These are phyloP conservation scores for Oryctolagus cuniculus DNA, from an alignment of 2,113 vertebrate species.

Conservation along the genomic window mOryCun1.1 NC_091436.1:62934501-62935000, in stretches of 20 bases:
- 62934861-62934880: constrained; percentile 69
- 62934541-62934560: background rate
- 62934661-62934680: background rate
- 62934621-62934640: constrained; percentile 38
- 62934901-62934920: constrained; percentile 62
- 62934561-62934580: constrained; percentile 5
- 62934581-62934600: background rate
- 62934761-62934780: constrained; percentile 33
- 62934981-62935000: constrained; percentile 71
- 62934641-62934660: constrained; percentile 13
- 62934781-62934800: constrained; percentile 57
- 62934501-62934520: constrained; percentile 20
- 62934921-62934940: constrained; percentile 64
- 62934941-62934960: constrained; percentile 67
- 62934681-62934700: background rate
- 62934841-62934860: constrained; percentile 80
- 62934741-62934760: constrained; percentile 26
- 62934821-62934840: constrained; percentile 52
- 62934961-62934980: constrained; percentile 60
- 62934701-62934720: background rate
- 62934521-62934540: background rate
- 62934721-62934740: constrained; percentile 34
- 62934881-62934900: constrained; percentile 76
- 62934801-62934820: constrained; percentile 14
- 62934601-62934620: constrained; percentile 42